phyloP scores from a whole-genome alignment of 2,113 vertebrate genomes.

The Pyrgilauda ruficollis region DNA sequence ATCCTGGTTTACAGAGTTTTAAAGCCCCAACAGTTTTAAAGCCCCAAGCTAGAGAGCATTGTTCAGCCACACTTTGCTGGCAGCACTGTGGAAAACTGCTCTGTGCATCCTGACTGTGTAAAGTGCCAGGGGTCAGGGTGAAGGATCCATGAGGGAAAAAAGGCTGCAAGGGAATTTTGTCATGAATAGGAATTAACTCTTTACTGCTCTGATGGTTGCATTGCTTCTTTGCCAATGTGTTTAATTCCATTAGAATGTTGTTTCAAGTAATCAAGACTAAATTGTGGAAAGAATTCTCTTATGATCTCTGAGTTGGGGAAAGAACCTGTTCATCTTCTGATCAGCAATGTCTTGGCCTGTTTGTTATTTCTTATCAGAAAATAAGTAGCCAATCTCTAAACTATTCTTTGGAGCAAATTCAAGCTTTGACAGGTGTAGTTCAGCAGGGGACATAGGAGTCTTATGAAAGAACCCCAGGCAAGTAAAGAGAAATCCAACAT shows the following conservation, averaged over 20 bases:
- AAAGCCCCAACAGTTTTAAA: background rate
- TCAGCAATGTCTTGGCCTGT: background rate
- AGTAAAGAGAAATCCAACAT: background rate
- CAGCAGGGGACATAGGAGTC: background rate
- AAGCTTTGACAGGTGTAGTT: background rate
- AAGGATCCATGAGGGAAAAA: background rate
- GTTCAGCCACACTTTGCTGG: background rate
- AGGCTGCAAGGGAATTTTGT: background rate
- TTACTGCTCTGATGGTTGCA: background rate
- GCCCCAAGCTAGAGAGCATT: background rate
- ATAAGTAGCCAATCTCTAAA: background rate
- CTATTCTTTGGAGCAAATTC: background rate
- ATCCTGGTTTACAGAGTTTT: background rate
- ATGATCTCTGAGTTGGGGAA: background rate
- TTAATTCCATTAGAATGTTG: background rate
- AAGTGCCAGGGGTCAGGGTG: background rate
- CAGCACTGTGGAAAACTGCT: background rate
- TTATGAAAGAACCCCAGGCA: background rate
- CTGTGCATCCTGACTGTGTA: background rate
- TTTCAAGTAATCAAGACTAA: background rate
- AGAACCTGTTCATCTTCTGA: background rate
- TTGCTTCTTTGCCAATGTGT: background rate
- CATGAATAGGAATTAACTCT: background rate
- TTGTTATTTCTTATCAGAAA: background rate
- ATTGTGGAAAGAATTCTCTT: background rate